Percentiles rank a stretch among this genome's conserved stretches.
Evolutionary conservation across 2,888 invertebrate species (phyloP).

Genomic region (Drosophila vallismaia): DNA sequence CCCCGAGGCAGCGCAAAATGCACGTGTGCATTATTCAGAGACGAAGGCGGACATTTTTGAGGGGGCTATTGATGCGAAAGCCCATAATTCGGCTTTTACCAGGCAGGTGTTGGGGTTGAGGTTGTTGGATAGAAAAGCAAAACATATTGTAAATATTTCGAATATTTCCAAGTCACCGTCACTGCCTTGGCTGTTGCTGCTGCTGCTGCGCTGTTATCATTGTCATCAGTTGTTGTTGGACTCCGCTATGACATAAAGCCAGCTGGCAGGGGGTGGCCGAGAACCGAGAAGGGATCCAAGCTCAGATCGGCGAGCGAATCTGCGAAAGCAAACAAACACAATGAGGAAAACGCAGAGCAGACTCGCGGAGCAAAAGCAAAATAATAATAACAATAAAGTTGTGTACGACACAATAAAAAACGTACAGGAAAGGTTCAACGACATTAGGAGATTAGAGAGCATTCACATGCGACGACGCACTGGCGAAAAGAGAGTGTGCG

Average conservation of each 20-base stretch:
- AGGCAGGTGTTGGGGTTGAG: background rate
- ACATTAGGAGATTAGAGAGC: constrained; percentile 77
- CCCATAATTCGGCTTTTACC: background rate
- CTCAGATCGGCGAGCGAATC: constrained; percentile 48
- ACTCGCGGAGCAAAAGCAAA: background rate
- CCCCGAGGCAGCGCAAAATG: constrained; percentile 64
- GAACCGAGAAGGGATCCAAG: constrained; percentile 4
- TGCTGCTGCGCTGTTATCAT: constrained; percentile 60
- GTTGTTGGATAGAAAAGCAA: background rate
- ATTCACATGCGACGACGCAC: constrained; percentile 55
- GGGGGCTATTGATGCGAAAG: background rate
- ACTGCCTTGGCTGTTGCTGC: too few species aligned
- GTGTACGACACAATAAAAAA: constrained; percentile 51
- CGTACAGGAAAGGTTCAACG: constrained; percentile 64
- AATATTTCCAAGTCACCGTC: too few species aligned
- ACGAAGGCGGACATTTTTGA: constrained; percentile 12
- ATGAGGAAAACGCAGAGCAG: constrained; percentile 56
- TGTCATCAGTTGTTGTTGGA: constrained; percentile 54
- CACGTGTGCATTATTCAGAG: constrained; percentile 62
- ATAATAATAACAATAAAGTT: constrained; percentile 66
- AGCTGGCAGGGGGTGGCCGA: constrained; percentile 19
- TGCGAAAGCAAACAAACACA: constrained; percentile 50
- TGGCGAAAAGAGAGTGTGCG: constrained; percentile 33
- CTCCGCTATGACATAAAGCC: constrained; percentile 68
- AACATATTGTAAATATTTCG: too few species aligned